phyloP scores from a whole-genome alignment of 2,113 vertebrate species.

The Tragelaphus imberbis region DNA sequence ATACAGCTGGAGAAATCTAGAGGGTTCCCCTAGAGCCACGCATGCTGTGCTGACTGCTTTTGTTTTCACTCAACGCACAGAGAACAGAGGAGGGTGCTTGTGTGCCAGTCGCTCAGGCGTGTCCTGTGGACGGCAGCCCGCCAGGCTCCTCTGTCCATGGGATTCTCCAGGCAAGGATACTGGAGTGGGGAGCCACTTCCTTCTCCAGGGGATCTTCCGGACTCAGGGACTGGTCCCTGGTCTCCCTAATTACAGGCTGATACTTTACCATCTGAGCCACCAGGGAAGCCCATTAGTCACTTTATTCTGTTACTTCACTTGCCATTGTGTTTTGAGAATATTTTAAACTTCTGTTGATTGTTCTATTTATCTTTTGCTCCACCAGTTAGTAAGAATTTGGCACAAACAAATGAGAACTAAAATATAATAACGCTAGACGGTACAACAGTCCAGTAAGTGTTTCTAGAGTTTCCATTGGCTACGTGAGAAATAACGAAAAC shows the following conservation, averaged over 20 bases:
- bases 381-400: background rate
- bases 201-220: background rate
- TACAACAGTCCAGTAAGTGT: background rate
- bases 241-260: background rate
- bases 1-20: background rate
- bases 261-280: background rate
- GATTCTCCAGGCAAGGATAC: background rate
- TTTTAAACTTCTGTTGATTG: background rate
- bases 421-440: background rate
- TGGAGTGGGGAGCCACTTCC: background rate
- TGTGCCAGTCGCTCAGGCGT: background rate
- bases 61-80: background rate
- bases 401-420: background rate
- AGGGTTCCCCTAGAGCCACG: rapidly evolving
- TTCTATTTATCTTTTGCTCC: background rate
- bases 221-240: rapidly evolving
- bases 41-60: background rate
- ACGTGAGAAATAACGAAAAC: background rate
- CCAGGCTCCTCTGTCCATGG: background rate
- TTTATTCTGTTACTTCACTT: background rate
- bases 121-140: background rate
- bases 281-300: background rate
- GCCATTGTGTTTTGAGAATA: background rate
- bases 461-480: background rate
- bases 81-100: background rate